Evolutionary conservation across 2,888 invertebrate species (phyloP), one percentile per base, ranked within the genome.

Genomic region (Pecten maximus): DNA sequence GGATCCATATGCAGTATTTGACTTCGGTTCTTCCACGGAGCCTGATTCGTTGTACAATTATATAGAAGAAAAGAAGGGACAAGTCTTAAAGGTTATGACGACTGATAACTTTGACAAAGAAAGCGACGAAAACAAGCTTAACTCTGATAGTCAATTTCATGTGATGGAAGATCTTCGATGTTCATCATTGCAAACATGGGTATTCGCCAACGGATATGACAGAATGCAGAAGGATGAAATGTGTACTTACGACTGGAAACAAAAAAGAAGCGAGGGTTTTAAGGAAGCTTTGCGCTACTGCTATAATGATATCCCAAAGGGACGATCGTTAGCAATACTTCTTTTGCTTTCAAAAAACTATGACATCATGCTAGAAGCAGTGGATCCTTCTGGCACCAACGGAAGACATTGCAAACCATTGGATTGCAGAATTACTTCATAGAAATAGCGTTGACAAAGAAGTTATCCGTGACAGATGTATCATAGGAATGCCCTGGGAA

Each of bases 131-230:
- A 90, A 91, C 40, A 40, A 74, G 16, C 23, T 6, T n/a, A 89
- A 90, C 40, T 23, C 86, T 6, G 92, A 92, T 16, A 48, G 87
- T 8, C 87, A 88, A 35, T 89, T 87, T n/a, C 88, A 88, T 87
- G 54, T 93, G 16, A 90, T 93, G 12, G 93, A 94, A 54, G 93
- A 93, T 88, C 87, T 94, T 0, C 88, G 89, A 60, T 90, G 87
- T n/a, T 93, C 94, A 2, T 48, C 89, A 23, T 89, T 91, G 15
- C 92, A 91, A 12, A 91, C 93, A 28, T 95, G 95, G 95, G 86
- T 95, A 19, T 95, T 95, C 90, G 93, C 93, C 60, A 94, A 95
- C 93, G 95, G 95, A 10, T 94, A 94, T 90, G 92, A 91, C 40
- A 88, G 60, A 6, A 89, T 93, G 89, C 40, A 90, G 40, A 89